Base-by-base conservation (phyloP, 2,888 invertebrate genomes). In the Tenthredo livida region DNA sequence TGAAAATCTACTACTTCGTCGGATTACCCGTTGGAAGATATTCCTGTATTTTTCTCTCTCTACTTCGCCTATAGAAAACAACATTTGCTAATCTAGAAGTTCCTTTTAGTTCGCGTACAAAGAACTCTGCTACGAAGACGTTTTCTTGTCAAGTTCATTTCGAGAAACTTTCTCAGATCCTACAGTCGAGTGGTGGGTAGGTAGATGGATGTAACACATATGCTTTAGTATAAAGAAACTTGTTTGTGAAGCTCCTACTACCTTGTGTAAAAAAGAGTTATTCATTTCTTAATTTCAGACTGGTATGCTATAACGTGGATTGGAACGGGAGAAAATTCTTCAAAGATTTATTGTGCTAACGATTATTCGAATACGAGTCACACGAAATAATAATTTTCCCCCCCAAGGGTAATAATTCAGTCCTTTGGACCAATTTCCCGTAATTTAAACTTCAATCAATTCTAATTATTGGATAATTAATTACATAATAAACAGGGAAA, bases 1-100 rank as follows among this genome's bases (percentile, higher is more conserved):
- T 21, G 78, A 80, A 80, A 80, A 80, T 33, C 80, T 80, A 80
- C 61, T 80, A 80, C 80, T 80, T 80, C 61, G 80, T 61, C 40
- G 58, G 80, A 80, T 80, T 80, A 80, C 80, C 25, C 5, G 40
- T 73, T 40, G 33, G 25, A 17, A 40, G 58, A 80, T 61, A 80
- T 58, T 80, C 61, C 50, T 21, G 58, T 61, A 61, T 37, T 61
- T 21, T 80, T 61, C 80, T 29, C 58, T 61, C 40, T 40, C 80
- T 61, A 33, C 21, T 80, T 73, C 72, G 72, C 72, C 80, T 61
- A 80, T 80, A 80, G 61, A 80, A 61, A 61, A 80, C 80, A 61
- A 25, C 58, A 80, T 80, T 61, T 40, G 80, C 80, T 61, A 80
- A 80, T 80, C 61, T 80, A 80, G 40, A 21, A 80, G 80, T 61